phyloP scores from a whole-genome alignment of 1,140 invertebrate genomes.

The Physella acuta region DNA sequence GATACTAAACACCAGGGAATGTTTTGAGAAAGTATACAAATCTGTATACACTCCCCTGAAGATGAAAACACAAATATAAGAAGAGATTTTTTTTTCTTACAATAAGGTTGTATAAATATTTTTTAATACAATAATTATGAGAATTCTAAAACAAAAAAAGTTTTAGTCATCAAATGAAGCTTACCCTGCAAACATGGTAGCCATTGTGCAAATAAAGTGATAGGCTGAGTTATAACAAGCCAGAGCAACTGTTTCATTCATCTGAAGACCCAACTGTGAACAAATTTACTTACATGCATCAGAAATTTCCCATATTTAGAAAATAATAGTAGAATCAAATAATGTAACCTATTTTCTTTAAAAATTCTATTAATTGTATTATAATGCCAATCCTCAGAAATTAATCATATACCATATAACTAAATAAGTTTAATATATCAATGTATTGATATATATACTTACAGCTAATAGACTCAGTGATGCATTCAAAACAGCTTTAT shows the following conservation, averaged over 20 bases:
- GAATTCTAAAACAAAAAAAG: not conserved
- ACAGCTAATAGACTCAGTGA: not conserved
- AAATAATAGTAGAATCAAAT: not conserved
- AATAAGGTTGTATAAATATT: too few species aligned
- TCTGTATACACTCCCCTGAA: not conserved
- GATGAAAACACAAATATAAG: too few species aligned
- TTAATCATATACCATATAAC: not conserved
- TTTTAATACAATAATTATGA: not conserved
- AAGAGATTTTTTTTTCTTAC: too few species aligned
- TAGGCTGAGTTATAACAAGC: not conserved
- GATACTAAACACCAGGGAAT: not conserved
- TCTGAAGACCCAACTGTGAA: not conserved
- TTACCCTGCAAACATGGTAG: not conserved
- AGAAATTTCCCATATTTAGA: not conserved
- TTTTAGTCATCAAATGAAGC: not conserved
- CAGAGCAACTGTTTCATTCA: not conserved
- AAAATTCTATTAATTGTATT: not conserved
- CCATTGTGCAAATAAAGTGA: not conserved
- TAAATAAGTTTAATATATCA: not conserved
- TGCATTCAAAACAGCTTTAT: not conserved
- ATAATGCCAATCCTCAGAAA: not conserved
- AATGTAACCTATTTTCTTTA: not conserved
- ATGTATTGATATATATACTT: not conserved
- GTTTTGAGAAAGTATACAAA: not conserved
- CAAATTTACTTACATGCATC: not conserved